Conservation (phyloP, 2,888 invertebrate species). For the Agrypnus murinus region DNA sequence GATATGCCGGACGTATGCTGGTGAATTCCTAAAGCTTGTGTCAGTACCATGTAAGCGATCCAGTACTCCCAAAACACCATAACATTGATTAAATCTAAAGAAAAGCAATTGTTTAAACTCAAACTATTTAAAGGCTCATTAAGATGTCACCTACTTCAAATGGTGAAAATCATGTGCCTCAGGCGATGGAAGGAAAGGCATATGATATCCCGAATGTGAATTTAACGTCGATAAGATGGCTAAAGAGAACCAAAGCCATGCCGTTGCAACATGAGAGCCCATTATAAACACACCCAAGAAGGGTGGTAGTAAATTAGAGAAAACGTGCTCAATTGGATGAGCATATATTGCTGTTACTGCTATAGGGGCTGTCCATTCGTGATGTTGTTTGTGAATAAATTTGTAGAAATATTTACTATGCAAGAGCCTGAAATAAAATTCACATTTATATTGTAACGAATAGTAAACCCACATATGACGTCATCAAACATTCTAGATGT, state of each 20-base stretch:
- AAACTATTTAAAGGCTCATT: not conserved
- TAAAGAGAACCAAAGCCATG: slow-evolving; percentile 86
- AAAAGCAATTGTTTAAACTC: slow-evolving; percentile 59
- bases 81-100: slow-evolving; percentile 83
- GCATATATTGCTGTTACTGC: slow-evolving; percentile 87
- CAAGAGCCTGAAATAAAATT: slow-evolving; percentile 75
- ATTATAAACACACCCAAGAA: slow-evolving; percentile 83
- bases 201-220: slow-evolving; percentile 90
- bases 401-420: slow-evolving; percentile 86
- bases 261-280: slow-evolving; percentile 85
- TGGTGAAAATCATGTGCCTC: slow-evolving; percentile 93
- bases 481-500: too few species aligned
- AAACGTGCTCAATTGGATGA: slow-evolving; percentile 85
- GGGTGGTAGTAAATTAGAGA: slow-evolving; percentile 86
- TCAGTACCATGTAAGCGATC: slow-evolving; percentile 87
- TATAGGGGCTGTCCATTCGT: slow-evolving; percentile 91
- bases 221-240: slow-evolving; percentile 86
- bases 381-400: slow-evolving; percentile 89
- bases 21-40: slow-evolving; percentile 78
- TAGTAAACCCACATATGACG: too few species aligned
- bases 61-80: slow-evolving; percentile 82
- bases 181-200: slow-evolving; percentile 89
- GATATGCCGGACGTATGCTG: slow-evolving; percentile 74
- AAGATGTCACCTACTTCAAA: slow-evolving; percentile 77
- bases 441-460: not conserved